Conservation (phyloP, 2,113 vertebrate genomes). For the Prinia subflava region DNA sequence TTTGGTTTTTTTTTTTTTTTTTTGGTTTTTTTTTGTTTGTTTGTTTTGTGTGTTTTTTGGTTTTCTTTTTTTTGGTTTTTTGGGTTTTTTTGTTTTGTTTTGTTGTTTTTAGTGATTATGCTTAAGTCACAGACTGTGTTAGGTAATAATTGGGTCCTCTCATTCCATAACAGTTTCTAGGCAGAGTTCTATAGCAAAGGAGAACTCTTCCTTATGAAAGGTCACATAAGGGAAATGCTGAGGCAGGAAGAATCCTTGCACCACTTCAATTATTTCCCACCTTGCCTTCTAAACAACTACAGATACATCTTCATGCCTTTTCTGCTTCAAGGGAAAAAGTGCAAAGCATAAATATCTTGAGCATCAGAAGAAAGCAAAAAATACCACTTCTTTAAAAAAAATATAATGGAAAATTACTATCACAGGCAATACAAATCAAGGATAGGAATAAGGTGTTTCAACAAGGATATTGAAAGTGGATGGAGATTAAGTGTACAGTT, state of each 20-base stretch:
- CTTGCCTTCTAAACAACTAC: not conserved
- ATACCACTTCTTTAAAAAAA: not conserved
- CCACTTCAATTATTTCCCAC: not conserved
- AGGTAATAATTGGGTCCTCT: not conserved
- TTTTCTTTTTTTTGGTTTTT: too few relatives aligned
- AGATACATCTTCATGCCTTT: not conserved
- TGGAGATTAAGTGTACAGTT: not conserved
- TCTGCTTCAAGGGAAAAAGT: not conserved
- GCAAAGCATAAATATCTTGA: not conserved
- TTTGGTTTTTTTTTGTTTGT: too few relatives aligned
- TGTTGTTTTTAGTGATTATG: not conserved
- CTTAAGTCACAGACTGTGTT: not conserved
- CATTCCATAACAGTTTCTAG: not conserved
- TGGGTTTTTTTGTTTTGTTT: too few relatives aligned
- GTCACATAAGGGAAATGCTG: not conserved
- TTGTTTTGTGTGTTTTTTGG: too few relatives aligned
- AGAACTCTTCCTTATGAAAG: not conserved
- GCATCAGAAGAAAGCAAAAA: not conserved
- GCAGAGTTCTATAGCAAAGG: not conserved
- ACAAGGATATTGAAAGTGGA: not conserved
- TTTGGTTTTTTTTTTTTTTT: not conserved
- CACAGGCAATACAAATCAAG: not conserved
- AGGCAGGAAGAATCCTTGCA: not conserved
- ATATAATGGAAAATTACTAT: not conserved
- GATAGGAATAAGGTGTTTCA: not conserved